A percentile compares a stretch with the other conserved stretches of the same genome.
Conservation (phyloP, 2,888 invertebrate genomes). For the Dexiosoma caninum region DNA sequence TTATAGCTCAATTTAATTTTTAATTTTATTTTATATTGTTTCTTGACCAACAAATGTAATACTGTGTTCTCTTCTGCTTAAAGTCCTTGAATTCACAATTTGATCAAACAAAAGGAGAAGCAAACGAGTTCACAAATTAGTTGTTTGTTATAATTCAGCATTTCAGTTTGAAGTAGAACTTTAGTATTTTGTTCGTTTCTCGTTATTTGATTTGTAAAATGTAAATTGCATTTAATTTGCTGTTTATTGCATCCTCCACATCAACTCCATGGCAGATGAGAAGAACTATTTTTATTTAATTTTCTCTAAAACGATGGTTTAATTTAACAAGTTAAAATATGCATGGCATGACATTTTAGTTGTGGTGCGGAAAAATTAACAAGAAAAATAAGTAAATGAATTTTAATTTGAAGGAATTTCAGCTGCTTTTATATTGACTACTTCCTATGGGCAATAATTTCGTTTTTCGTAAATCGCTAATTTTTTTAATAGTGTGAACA, state of each 20-base stretch:
- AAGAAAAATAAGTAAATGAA: too few relatives aligned
- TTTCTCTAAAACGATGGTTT: neutral
- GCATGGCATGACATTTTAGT: neutral
- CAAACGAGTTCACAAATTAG: slow-evolving; percentile 24
- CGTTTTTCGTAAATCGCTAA: too few relatives aligned
- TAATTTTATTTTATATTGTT: slow-evolving; percentile 19
- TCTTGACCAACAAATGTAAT: neutral
- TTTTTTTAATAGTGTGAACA: too few relatives aligned
- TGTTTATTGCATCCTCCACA: slow-evolving; percentile 1
- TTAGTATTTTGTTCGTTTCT: neutral
- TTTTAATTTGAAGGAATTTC: too few relatives aligned
- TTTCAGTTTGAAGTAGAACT: slow-evolving; percentile 5
- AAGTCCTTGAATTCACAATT: slow-evolving; percentile 1
- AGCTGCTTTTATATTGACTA: too few relatives aligned
- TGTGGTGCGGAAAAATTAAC: neutral
- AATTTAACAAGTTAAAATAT: neutral
- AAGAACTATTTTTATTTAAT: slow-evolving; percentile 30
- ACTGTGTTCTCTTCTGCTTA: neutral
- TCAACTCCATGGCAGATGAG: neutral
- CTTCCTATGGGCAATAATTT: too few relatives aligned
- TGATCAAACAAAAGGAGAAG: neutral
- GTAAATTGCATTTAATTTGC: slow-evolving; percentile 31
- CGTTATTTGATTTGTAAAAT: neutral
- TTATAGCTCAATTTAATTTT: too few relatives aligned
- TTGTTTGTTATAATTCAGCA: slow-evolving; percentile 19